Evolutionary conservation across 2,888 invertebrate species (phyloP).

Genomic region (Drosophila silvestris): DNA sequence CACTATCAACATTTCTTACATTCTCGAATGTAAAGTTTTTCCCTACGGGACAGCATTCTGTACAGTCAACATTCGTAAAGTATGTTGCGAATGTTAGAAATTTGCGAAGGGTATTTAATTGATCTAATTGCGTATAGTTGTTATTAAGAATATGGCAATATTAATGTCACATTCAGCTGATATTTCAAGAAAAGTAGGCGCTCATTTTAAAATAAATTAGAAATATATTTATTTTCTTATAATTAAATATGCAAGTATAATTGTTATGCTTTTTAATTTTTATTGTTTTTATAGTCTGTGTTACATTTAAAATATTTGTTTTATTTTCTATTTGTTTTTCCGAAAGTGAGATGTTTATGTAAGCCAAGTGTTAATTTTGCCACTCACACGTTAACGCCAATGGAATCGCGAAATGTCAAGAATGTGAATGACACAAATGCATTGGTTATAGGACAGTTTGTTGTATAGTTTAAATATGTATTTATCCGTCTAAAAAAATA

Average conservation of each 20-base stretch:
- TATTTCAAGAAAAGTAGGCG: too few species aligned
- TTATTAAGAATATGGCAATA: too few species aligned
- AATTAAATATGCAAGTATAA: neutral
- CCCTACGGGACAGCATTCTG: neutral
- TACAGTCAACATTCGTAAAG: neutral
- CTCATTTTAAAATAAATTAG: neutral
- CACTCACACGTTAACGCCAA: too few species aligned
- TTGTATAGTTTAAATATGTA: neutral
- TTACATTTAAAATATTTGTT: neutral
- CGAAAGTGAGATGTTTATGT: neutral
- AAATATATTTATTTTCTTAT: neutral
- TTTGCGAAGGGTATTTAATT: neutral
- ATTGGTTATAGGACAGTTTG: neutral
- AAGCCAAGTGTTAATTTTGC: neutral
- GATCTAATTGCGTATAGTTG: rapidly evolving
- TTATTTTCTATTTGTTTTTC: neutral
- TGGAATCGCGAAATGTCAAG: neutral
- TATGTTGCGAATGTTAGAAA: neutral
- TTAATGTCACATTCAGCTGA: too few species aligned
- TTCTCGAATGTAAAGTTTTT: neutral
- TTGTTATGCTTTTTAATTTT: neutral
- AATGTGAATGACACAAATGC: neutral
- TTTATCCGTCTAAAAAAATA: neutral
- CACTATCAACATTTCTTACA: neutral
- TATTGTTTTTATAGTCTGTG: too few species aligned